Evolutionary conservation across 92 coral and sea anemone genomes (phyloP), one percentile per base, ranked within the genome.

Genomic region (Muricea muricata): DNA sequence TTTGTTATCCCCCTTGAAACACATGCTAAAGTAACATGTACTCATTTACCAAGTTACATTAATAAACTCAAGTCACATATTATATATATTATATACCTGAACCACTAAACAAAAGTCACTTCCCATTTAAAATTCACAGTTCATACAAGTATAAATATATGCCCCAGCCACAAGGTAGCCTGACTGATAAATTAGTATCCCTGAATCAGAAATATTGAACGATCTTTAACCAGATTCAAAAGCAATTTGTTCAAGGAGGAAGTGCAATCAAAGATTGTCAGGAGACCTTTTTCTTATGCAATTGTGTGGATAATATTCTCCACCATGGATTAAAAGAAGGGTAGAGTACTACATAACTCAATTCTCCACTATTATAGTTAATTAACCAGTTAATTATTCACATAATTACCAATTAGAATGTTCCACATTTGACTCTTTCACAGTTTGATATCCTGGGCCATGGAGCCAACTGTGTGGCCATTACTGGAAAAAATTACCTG

Each of bases 321-420:
- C 87, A 80, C 56, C 98, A 95, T 93, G 98, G 97, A 45, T 85
- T 95, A 5, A 91, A 90, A 73, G 98, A 93, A 86, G 93, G 98
- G 98, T 95, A 65, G 30, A 93, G 76, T 32, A n/a, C n/a, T n/a
- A n/a, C n/a, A n/a, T n/a, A n/a, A n/a, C 17, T 13, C 8, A 4
- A 58, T 30, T 4, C 18, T 6, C 1, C 7, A 58, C 23, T 23
- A 30, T 55, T 30, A 65, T 17, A 6, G 13, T 12, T 48, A 20
- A 61, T 25, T 61, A 65, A 45, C 8, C 50, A 12, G 14, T 45
- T 45, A 45, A 45, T 45, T 45, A 45, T 1, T 45, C 1, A 45
- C 50, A 45, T 45, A 45, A 45, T 45, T 45, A 45, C 26, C 2
- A 30, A 67, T 33, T 67, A 67, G 41, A 67, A 28, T 67, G 25